Evolutionary conservation across 2,113 vertebrate species (phyloP).

Genomic region (Hiodon alosoides): DNA sequence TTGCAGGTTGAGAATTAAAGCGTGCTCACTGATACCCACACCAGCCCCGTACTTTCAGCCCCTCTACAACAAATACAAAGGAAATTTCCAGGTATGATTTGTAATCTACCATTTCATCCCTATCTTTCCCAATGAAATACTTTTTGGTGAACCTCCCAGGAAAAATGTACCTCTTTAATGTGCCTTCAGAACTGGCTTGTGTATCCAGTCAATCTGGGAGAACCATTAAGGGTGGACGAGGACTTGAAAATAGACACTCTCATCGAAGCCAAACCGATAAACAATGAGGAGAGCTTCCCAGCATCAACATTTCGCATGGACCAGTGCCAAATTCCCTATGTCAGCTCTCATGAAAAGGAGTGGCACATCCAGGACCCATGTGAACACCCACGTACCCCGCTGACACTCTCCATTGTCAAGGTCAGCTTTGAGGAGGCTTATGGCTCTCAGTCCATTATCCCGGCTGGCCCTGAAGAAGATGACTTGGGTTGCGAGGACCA

Average conservation of each 20-base stretch:
- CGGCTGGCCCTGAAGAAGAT: not conserved
- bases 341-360: not conserved
- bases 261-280: slow-evolving; percentile 15
- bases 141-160: not conserved
- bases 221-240: slow-evolving; percentile 17
- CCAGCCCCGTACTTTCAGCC: slow-evolving; percentile 64
- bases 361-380: not conserved
- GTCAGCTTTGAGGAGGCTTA: not conserved
- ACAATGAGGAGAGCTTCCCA: slow-evolving; percentile 3
- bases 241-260: slow-evolving; percentile 21
- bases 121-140: not conserved
- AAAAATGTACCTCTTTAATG: not conserved
- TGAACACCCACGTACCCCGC: not conserved
- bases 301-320: not conserved
- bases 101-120: not conserved
- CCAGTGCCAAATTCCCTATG: slow-evolving; percentile 1
- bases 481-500: slow-evolving; percentile 10
- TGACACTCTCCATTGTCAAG: not conserved
- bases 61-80: slow-evolving; percentile 61
- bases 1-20: slow-evolving; percentile 16
- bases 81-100: slow-evolving; percentile 66
- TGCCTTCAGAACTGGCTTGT: slow-evolving; percentile 19
- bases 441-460: slow-evolving; percentile 1
- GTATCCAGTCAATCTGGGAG: slow-evolving; percentile 6
- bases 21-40: slow-evolving; percentile 9